These are phyloP conservation scores for Centropyge bicolor DNA, from an alignment of 2,797 vertebrate species.

Conservation along the genomic window DNA sequence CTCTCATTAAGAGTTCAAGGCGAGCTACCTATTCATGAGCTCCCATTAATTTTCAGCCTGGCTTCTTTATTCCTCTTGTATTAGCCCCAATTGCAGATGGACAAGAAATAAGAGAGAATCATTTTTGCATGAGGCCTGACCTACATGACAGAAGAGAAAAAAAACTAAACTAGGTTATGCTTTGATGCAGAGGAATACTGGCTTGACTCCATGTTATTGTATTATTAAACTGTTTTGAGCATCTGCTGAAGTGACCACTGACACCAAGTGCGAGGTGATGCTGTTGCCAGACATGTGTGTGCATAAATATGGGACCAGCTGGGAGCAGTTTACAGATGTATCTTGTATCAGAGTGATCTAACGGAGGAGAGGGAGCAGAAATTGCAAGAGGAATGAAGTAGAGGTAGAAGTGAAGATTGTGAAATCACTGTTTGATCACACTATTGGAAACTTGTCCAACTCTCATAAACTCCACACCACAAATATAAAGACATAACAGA, in stretches of 20 bases:
- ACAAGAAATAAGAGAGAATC: constrained; percentile 57
- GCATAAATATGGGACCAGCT: constrained; percentile 45
- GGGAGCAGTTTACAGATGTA: constrained; percentile 48
- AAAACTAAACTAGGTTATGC: constrained; percentile 65
- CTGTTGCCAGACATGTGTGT: constrained; percentile 44
- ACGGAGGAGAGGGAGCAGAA: constrained; percentile 6
- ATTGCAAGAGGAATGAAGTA: constrained; percentile 2
- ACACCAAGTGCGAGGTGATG: constrained; percentile 31
- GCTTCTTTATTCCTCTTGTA: constrained; percentile 34
- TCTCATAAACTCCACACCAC: background rate
- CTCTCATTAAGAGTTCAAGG: constrained; percentile 71
- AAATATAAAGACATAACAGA: background rate
- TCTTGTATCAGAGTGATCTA: constrained; percentile 13
- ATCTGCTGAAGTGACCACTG: constrained; percentile 72
- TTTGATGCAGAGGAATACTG: constrained; percentile 63
- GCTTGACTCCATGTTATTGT: constrained; percentile 61
- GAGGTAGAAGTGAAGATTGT: constrained; percentile 14
- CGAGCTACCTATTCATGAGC: constrained; percentile 60
- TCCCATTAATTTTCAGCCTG: constrained; percentile 46
- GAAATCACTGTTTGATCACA: constrained; percentile 13
- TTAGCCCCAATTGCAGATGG: constrained; percentile 60
- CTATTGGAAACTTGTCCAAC: background rate
- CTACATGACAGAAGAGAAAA: constrained; percentile 67
- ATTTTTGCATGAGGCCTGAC: constrained; percentile 67
- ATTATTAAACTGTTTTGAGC: constrained; percentile 71